Evolutionary conservation across 2,797 vertebrate genomes (phyloP).

Genomic region (Coranthus polyacanthus): DNA sequence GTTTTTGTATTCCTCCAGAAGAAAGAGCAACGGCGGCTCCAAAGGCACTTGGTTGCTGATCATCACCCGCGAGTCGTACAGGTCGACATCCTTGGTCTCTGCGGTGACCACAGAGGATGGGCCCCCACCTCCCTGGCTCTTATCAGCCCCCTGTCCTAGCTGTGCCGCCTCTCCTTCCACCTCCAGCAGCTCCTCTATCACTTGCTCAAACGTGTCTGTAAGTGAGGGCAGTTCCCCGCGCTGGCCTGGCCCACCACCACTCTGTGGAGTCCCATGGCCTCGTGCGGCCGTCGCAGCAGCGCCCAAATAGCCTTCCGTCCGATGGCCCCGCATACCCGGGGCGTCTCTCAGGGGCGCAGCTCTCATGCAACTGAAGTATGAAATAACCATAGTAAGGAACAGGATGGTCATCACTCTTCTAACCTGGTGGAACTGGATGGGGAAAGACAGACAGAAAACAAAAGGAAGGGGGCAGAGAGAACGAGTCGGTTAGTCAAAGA

Average conservation of each 20-base stretch:
- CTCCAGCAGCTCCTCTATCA: slow-evolving; percentile 98
- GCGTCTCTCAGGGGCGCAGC: slow-evolving; percentile 99
- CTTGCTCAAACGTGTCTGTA: slow-evolving; percentile 98
- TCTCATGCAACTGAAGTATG: slow-evolving; percentile 99
- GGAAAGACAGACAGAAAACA: slow-evolving; percentile 50
- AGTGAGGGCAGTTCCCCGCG: slow-evolving; percentile 89
- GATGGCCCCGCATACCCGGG: slow-evolving; percentile 92
- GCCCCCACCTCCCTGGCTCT: slow-evolving; percentile 88
- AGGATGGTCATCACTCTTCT: slow-evolving; percentile 99
- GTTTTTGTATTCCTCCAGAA: slow-evolving; percentile 99
- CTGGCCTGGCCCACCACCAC: slow-evolving; percentile 86
- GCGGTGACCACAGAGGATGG: slow-evolving; percentile 75
- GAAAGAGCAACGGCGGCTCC: slow-evolving; percentile 99
- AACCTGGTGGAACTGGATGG: slow-evolving; percentile 98
- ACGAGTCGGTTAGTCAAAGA: slow-evolving; percentile 53
- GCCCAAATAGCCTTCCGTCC: slow-evolving; percentile 95
- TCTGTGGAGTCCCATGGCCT: slow-evolving; percentile 95
- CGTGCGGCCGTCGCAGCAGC: slow-evolving; percentile 87
- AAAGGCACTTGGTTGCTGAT: slow-evolving; percentile 99
- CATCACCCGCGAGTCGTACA: slow-evolving; percentile 97
- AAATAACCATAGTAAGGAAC: slow-evolving; percentile 99
- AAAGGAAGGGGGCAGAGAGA: slow-evolving; percentile 32
- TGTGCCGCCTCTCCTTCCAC: slow-evolving; percentile 89
- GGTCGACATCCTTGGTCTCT: slow-evolving; percentile 95
- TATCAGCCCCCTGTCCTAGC: slow-evolving; percentile 85